phyloP scores from a whole-genome alignment of 1,140 invertebrate genomes.

The Sarcophaga peregrina region DNA sequence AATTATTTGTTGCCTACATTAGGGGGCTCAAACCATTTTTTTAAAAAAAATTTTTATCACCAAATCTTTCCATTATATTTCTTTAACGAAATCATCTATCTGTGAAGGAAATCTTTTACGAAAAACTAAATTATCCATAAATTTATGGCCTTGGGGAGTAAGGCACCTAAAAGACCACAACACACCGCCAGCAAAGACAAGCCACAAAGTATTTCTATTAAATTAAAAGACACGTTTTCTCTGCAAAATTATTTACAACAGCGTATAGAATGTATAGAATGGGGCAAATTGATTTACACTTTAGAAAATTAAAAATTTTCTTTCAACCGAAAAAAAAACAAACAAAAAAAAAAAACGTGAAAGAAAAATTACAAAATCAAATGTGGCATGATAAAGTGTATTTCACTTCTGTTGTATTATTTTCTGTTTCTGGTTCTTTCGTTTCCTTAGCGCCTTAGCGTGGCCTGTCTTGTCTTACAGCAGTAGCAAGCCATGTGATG shows the following conservation, averaged over 20 bases:
- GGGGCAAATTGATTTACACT: conserved; percentile 3
- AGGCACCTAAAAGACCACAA: background rate
- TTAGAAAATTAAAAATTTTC: conserved; percentile 8
- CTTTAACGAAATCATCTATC: no score
- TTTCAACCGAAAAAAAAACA: background rate
- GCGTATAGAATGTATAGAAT: background rate
- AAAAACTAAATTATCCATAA: background rate
- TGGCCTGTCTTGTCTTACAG: background rate
- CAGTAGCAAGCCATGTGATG: background rate
- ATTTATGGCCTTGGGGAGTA: background rate
- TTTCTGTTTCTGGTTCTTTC: no score
- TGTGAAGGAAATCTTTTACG: no score
- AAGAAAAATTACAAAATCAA: background rate
- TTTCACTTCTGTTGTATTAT: background rate
- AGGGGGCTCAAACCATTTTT: no score
- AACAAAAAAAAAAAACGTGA: background rate
- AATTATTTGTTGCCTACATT: no score
- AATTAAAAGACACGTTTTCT: background rate
- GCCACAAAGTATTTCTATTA: background rate
- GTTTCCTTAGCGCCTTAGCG: no score
- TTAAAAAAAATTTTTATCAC: no score
- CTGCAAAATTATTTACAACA: conserved; percentile 12
- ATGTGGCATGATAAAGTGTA: conserved; percentile 18
- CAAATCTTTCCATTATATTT: no score
- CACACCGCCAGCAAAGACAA: no score